Percentiles rank a stretch among this genome's conserved stretches.
Evolutionary conservation across 1,140 invertebrate species (phyloP).

Genomic region (Eciton burchellii): DNA sequence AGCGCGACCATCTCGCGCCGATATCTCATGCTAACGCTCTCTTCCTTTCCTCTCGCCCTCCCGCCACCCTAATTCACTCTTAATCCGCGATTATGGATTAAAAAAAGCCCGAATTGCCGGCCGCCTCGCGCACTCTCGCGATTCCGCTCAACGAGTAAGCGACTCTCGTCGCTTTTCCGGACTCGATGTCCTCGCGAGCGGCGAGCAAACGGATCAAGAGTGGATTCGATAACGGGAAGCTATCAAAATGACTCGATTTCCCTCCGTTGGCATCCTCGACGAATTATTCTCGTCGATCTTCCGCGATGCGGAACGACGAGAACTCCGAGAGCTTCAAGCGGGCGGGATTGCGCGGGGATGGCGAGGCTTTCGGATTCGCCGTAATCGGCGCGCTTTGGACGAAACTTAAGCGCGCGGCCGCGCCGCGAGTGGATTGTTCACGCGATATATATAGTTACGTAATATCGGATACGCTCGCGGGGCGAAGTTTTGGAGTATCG

Average conservation of each 20-base stretch:
- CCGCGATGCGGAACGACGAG: neutral
- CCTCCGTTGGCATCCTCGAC: neutral
- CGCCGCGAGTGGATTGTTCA: neutral
- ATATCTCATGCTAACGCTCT: conserved; percentile 55
- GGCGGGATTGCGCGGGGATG: too few relatives aligned
- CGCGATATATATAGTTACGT: too few relatives aligned
- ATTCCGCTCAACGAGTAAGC: neutral
- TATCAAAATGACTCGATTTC: neutral
- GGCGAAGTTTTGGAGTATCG: neutral
- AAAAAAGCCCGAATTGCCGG: neutral
- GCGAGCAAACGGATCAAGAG: conserved; percentile 42
- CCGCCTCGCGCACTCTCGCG: neutral
- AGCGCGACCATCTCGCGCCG: conserved; percentile 44
- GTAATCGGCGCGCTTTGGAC: conserved; percentile 18
- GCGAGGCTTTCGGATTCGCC: conserved; percentile 18
- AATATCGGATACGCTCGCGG: conserved; percentile 27
- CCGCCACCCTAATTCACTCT: conserved; percentile 57
- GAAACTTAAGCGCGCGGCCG: neutral
- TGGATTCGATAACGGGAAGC: neutral
- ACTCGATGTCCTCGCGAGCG: conserved; percentile 31
- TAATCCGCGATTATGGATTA: conserved; percentile 45
- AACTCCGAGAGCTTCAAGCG: conserved; percentile 5
- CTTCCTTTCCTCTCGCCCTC: too few relatives aligned
- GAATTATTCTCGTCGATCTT: too few relatives aligned
- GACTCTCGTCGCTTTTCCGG: neutral